phyloP scores from a whole-genome alignment of 2,113 vertebrate species.

The Chaetodon auriga region DNA sequence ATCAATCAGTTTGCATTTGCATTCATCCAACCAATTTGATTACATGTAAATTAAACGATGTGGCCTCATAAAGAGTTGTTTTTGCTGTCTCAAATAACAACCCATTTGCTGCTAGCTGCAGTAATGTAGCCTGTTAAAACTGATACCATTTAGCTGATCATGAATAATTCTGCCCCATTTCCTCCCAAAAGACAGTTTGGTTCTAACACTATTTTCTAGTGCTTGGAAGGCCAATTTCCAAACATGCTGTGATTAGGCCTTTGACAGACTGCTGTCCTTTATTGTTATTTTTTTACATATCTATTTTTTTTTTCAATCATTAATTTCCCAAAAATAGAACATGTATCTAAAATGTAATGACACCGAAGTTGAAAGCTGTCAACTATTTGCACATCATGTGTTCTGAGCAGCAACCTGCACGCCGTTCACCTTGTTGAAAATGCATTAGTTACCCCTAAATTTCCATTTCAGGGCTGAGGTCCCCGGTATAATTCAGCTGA shows the following conservation, averaged over 20 bases:
- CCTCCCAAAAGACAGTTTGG: conserved; percentile 13
- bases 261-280: conserved; percentile 9
- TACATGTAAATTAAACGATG: conserved; percentile 47
- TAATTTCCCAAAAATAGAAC: conserved; percentile 3
- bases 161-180: conserved; percentile 34
- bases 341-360: conserved; percentile 36
- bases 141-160: conserved; percentile 34
- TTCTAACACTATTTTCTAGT: not conserved
- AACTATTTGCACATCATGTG: conserved; percentile 54
- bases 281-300: not conserved
- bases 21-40: conserved; percentile 37
- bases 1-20: conserved; percentile 40
- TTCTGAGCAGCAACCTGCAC: conserved; percentile 54
- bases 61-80: conserved; percentile 29
- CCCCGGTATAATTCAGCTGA: conserved; percentile 58
- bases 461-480: conserved; percentile 72
- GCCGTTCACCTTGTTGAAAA: conserved; percentile 65
- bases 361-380: conserved; percentile 64
- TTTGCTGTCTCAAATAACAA: conserved; percentile 24
- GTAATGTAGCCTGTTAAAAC: conserved; percentile 22
- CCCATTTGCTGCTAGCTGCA: conserved; percentile 30
- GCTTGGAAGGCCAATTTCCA: conserved; percentile 25
- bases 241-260: conserved; percentile 21
- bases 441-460: conserved; percentile 73
- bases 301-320: conserved; percentile 4